phyloP scores from a whole-genome alignment of 2,888 invertebrate genomes.

The Drosophila ustulata region DNA sequence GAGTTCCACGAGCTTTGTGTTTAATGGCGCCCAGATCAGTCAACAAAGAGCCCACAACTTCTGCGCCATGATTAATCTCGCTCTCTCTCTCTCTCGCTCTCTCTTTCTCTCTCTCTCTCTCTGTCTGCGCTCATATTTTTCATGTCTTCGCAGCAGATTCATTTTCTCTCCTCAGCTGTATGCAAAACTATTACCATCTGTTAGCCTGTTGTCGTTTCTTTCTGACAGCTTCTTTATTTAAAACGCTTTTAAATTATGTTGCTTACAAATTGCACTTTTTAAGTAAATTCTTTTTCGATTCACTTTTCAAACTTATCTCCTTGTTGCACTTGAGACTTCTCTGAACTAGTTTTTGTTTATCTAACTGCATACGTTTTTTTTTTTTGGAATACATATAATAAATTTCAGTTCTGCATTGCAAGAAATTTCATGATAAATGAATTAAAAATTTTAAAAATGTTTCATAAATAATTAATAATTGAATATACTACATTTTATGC shows the following conservation, averaged over 20 bases:
- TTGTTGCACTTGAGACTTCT: not conserved
- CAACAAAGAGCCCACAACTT: constrained; percentile 11
- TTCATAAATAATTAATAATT: no score
- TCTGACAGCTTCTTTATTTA: not conserved
- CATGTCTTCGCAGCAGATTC: constrained; percentile 1
- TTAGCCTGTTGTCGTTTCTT: not conserved
- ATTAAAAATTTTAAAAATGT: no score
- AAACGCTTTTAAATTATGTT: not conserved
- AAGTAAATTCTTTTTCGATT: not conserved
- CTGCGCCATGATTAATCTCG: not conserved
- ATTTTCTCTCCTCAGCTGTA: not conserved
- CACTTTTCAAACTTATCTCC: not conserved
- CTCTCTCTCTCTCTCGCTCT: not conserved
- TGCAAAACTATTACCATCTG: not conserved
- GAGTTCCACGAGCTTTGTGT: constrained; percentile 6
- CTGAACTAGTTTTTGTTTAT: no score
- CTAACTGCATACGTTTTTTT: no score
- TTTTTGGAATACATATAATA: no score
- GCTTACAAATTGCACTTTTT: not conserved
- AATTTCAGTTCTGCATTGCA: no score
- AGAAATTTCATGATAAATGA: no score
- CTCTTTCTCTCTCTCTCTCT: not conserved
- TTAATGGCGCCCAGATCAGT: constrained; percentile 25
- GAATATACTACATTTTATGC: no score
- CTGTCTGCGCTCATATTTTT: not conserved